Conservation (phyloP, 2,888 invertebrate genomes). For the Sarcophaga variegata region DNA sequence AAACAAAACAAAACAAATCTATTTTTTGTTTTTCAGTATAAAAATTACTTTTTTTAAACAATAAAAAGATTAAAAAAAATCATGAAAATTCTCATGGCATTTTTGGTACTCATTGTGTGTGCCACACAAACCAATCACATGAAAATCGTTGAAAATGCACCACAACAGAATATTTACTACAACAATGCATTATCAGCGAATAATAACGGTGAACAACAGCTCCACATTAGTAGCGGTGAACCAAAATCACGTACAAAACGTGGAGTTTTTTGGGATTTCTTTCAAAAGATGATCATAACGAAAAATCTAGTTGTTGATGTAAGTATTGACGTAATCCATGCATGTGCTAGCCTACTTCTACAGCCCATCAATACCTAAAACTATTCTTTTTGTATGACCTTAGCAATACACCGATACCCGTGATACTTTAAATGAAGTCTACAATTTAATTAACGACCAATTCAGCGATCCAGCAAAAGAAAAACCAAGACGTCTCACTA, state of each 20-base stretch:
- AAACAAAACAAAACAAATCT: too few species aligned
- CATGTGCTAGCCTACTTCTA: too few species aligned
- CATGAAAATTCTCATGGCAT: conserved; percentile 47
- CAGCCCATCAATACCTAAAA: too few species aligned
- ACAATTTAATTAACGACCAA: conserved; percentile 78
- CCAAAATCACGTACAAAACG: conserved; percentile 76
- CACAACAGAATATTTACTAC: too few species aligned
- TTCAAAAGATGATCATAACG: conserved; percentile 79
- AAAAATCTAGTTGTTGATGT: conserved; percentile 79
- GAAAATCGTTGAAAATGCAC: conserved; percentile 26
- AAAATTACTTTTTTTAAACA: conserved; percentile 16
- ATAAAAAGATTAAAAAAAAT: background rate
- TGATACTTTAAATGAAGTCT: conserved; percentile 77
- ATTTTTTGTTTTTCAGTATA: too few species aligned
- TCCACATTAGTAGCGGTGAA: background rate
- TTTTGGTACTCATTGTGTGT: conserved; percentile 33
- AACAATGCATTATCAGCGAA: background rate
- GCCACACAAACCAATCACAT: conserved; percentile 51
- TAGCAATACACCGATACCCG: conserved; percentile 81
- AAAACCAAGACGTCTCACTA: conserved; percentile 73
- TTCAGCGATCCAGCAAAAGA: conserved; percentile 79
- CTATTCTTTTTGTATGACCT: background rate
- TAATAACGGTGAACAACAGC: background rate
- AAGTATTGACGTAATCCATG: conserved; percentile 64
- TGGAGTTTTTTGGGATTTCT: conserved; percentile 78